Base-by-base conservation (phyloP, 2,113 vertebrate genomes). In the Rhabdomys dilectus region DNA sequence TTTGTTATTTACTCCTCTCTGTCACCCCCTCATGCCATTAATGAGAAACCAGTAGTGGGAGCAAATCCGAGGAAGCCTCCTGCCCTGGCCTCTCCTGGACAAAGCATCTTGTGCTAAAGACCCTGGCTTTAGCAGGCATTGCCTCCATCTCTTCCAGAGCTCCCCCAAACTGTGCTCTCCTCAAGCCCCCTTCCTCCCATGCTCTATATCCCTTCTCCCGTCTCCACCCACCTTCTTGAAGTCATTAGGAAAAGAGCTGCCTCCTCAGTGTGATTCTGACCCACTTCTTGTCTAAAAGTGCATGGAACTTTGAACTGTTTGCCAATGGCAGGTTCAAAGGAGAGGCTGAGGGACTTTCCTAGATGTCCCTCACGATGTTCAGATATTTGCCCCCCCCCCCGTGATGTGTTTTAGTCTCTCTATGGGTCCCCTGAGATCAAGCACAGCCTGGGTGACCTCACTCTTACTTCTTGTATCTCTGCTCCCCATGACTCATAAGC, bases 191-290 rank as follows among this genome's bases (percentile, higher is more conserved):
- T 66, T 51, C 93, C 56, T 4, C 86, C 29, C 68, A 15, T 36
- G 42, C 60, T 66, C 9, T 0, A 31, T 4, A 56, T 58, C 26
- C 95, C 84, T 64, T 86, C 90, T 82, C 17, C 42, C n/a, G 10
- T 48, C 48, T 97, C 93, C 56, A 1, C 96, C 96, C 91, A 92
- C 96, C 62, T 93, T 95, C 91, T 51, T 0, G 53, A 91, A 70
- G 85, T 82, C 93, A 39, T 92, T 78, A 91, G 72, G 89, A 77
- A 94, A 94, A 93, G 86, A 81, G n/a, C 73, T 58, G 66, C 58
- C 77, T 95, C 91, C 96, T 92, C 72, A 39, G 34, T 75, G 96
- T 85, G 95, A 92, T 78, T 91, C 95, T 95, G 96, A 97, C 91
- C 96, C 92, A 96, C 4, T 3, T 80, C 92, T 92, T 95, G 72